Evolutionary conservation across 30 jellyfish, hydroid and myxozoan species (phyloP).

Genomic region (Aurelia sp.): DNA sequence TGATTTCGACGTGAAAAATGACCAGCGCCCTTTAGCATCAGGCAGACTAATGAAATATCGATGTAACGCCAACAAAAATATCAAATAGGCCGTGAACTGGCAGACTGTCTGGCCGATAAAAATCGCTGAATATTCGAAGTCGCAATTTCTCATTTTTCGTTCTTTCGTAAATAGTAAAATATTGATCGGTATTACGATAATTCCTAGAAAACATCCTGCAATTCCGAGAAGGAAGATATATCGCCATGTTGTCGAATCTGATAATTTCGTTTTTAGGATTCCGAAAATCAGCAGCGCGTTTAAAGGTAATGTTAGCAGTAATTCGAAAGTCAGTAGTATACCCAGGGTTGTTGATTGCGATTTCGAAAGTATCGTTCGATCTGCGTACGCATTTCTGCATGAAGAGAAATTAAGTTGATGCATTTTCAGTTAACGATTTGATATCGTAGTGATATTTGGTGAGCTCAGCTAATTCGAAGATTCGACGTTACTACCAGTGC

Average conservation of each 20-base stretch:
- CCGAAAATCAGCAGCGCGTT: slow-evolving; percentile 21
- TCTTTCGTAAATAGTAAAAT: slow-evolving; percentile 22
- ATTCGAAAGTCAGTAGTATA: not conserved
- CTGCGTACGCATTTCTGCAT: slow-evolving; percentile 58
- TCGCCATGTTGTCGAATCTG: slow-evolving; percentile 24
- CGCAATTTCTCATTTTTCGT: slow-evolving; percentile 5
- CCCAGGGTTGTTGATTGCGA: slow-evolving; percentile 17
- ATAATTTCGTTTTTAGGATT: slow-evolving; percentile 12
- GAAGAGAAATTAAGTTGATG: too few relatives aligned
- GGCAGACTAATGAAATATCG: slow-evolving; percentile 50
- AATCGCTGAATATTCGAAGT: slow-evolving; percentile 43
- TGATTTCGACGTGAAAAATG: not conserved
- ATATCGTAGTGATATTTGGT: too few relatives aligned
- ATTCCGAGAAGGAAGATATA: slow-evolving; percentile 31
- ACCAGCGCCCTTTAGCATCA: not conserved
- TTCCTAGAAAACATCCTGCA: slow-evolving; percentile 49
- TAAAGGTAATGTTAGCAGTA: slow-evolving; percentile 17
- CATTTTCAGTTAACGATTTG: too few relatives aligned
- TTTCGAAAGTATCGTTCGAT: slow-evolving; percentile 10
- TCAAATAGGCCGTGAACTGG: slow-evolving; percentile 47
- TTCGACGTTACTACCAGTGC: too few relatives aligned
- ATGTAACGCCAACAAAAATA: slow-evolving; percentile 43
- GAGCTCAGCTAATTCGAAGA: too few relatives aligned
- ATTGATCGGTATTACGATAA: slow-evolving; percentile 39
- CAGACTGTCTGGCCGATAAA: slow-evolving; percentile 51